Conservation (phyloP, 2,888 invertebrate species). For the Catocala sponsa region DNA sequence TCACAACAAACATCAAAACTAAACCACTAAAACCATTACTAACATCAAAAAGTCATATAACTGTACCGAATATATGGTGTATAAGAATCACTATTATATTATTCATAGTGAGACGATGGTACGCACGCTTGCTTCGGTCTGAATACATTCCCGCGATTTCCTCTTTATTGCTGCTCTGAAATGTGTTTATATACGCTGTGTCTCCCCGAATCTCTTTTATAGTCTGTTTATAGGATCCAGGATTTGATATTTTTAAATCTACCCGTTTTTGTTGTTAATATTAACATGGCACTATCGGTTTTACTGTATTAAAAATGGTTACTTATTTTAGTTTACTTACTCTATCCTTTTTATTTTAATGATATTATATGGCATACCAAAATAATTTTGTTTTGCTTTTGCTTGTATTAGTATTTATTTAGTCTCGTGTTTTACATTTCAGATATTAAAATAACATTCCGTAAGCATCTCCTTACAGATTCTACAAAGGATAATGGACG, state of each 20-base stretch:
- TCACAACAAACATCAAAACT: neutral
- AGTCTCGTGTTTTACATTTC: too few species aligned
- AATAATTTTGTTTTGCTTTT: too few species aligned
- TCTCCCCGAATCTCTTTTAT: constrained; percentile 48
- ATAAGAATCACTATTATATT: constrained; percentile 48
- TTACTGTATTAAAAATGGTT: too few species aligned
- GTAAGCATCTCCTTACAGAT: too few species aligned
- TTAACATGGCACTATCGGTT: too few species aligned
- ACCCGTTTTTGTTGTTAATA: constrained; percentile 12
- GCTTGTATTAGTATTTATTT: too few species aligned
- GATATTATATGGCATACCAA: too few species aligned
- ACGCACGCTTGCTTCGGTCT: constrained; percentile 44
- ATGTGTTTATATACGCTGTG: constrained; percentile 52
- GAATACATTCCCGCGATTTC: constrained; percentile 47
- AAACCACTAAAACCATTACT: constrained; percentile 5
- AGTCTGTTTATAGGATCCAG: constrained; percentile 42
- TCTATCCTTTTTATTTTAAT: too few species aligned
- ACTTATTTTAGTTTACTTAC: too few species aligned
- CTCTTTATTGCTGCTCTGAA: constrained; percentile 48
- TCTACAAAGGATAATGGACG: too few species aligned
- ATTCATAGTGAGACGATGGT: constrained; percentile 40
- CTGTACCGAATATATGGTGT: constrained; percentile 27
- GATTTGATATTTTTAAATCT: constrained; percentile 44
- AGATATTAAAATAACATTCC: too few species aligned
- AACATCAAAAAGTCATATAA: constrained; percentile 4